phyloP scores from a whole-genome alignment of 2,797 vertebrate species.

The Aldrovandia affinis region DNA sequence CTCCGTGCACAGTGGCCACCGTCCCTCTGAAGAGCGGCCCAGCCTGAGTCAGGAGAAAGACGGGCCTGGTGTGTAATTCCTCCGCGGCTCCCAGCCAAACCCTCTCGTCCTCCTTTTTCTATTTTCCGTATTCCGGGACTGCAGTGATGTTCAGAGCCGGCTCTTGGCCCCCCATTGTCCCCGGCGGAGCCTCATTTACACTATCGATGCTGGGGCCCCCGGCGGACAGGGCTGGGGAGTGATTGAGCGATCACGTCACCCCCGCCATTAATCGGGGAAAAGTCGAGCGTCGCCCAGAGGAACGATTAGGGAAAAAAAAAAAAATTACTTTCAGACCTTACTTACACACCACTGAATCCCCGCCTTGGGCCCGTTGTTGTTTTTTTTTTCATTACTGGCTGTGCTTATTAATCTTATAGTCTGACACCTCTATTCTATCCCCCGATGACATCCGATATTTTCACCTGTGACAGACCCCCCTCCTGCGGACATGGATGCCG shows the following conservation, averaged over 20 bases:
- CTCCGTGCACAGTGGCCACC: slow-evolving; percentile 65
- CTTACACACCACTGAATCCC: slow-evolving; percentile 56
- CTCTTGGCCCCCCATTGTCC: slow-evolving; percentile 49
- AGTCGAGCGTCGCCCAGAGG: slow-evolving; percentile 74
- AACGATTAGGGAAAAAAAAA: slow-evolving; percentile 77
- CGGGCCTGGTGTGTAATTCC: slow-evolving; percentile 59
- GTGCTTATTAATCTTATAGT: slow-evolving; percentile 70
- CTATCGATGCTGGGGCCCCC: slow-evolving; percentile 69
- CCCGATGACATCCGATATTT: background rate
- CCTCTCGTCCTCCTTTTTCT: slow-evolving; percentile 51
- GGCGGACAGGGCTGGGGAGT: slow-evolving; percentile 47
- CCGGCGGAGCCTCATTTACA: slow-evolving; percentile 69
- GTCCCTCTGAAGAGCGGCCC: slow-evolving; percentile 61
- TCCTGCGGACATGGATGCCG: background rate
- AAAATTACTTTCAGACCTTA: slow-evolving; percentile 75
- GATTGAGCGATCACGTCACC: slow-evolving; percentile 74
- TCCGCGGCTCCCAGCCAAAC: slow-evolving; percentile 61
- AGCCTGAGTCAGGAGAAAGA: slow-evolving; percentile 62
- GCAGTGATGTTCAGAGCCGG: slow-evolving; percentile 60
- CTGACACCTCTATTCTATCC: slow-evolving; percentile 58
- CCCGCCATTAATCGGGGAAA: slow-evolving; percentile 73
- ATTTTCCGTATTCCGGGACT: slow-evolving; percentile 71
- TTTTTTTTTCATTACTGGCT: slow-evolving; percentile 74
- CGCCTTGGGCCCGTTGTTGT: slow-evolving; percentile 72
- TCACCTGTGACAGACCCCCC: too few relatives aligned